Evolutionary conservation across 2,888 invertebrate genomes (phyloP).

Genomic region (Tenthredo livida): DNA sequence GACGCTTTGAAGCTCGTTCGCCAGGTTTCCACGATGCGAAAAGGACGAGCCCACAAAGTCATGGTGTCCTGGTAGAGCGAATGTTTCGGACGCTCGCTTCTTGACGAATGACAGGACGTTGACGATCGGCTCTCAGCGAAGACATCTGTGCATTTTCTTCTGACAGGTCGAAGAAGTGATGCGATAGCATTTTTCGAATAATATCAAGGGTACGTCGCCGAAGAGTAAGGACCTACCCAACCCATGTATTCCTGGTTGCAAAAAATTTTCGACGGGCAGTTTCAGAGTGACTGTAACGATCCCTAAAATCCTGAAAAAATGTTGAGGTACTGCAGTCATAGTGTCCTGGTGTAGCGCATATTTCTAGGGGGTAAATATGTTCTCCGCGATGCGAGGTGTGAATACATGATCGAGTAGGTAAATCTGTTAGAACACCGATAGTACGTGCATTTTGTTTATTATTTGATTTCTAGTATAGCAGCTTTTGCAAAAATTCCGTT

Average conservation of each 20-base stretch:
- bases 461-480: neutral
- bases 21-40: neutral
- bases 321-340: neutral
- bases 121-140: conserved; percentile 51
- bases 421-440: neutral
- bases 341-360: conserved; percentile 40
- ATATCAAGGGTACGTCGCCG: neutral
- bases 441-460: neutral
- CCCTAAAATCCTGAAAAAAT: conserved; percentile 28
- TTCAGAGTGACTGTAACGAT: conserved; percentile 1
- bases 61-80: conserved; percentile 72
- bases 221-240: neutral
- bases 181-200: neutral
- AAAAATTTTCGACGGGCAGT: conserved; percentile 31
- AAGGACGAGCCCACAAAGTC: conserved; percentile 58
- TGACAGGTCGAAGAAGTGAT: conserved; percentile 7
- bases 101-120: conserved; percentile 71
- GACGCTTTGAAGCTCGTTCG: conserved; percentile 35
- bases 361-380: conserved; percentile 44
- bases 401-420: neutral
- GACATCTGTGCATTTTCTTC: neutral
- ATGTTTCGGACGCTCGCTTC: conserved; percentile 74
- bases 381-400: neutral
- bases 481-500: neutral
- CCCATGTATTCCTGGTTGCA: conserved; percentile 45